Percentiles rank a stretch among this genome's conserved stretches.
phyloP scores from a whole-genome alignment of 2,797 vertebrate genomes.

The Muraenolepis orangiensis region DNA sequence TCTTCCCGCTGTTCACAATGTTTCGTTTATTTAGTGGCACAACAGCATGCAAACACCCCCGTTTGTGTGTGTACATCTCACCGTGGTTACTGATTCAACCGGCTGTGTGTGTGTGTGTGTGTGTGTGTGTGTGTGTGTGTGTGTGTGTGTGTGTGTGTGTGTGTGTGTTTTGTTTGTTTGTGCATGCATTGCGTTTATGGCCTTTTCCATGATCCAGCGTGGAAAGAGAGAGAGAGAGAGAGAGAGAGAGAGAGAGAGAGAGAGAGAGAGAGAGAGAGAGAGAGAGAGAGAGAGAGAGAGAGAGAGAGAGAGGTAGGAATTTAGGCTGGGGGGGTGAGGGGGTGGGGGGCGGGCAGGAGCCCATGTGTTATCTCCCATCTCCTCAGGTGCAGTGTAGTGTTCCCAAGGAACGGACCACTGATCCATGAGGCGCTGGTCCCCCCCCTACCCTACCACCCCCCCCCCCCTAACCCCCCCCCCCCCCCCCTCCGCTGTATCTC shows the following conservation, averaged over 20 bases:
- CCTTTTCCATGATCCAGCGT: conserved; percentile 70
- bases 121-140: no score
- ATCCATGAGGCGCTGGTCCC: conserved; percentile 32
- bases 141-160: no score
- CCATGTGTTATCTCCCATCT: conserved; percentile 62
- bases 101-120: conserved; percentile 19
- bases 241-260: no score
- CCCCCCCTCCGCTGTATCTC: conserved; percentile 16
- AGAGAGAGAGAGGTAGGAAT: conserved; percentile 71
- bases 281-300: no score
- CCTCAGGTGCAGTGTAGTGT: conserved; percentile 54
- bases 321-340: conserved; percentile 50
- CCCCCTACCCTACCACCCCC: no score
- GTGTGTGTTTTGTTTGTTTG: conserved; percentile 50
- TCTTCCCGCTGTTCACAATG: no score
- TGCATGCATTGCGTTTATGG: conserved; percentile 63
- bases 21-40: neutral
- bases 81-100: conserved; percentile 68
- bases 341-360: conserved; percentile 49
- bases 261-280: no score
- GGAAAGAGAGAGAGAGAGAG: no score
- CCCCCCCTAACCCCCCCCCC: neutral
- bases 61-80: conserved; percentile 46
- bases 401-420: conserved; percentile 39
- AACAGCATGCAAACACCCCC: conserved; percentile 14